Conservation (phyloP, 2,797 vertebrate genomes). For the Arrhamphus sclerolepis region DNA sequence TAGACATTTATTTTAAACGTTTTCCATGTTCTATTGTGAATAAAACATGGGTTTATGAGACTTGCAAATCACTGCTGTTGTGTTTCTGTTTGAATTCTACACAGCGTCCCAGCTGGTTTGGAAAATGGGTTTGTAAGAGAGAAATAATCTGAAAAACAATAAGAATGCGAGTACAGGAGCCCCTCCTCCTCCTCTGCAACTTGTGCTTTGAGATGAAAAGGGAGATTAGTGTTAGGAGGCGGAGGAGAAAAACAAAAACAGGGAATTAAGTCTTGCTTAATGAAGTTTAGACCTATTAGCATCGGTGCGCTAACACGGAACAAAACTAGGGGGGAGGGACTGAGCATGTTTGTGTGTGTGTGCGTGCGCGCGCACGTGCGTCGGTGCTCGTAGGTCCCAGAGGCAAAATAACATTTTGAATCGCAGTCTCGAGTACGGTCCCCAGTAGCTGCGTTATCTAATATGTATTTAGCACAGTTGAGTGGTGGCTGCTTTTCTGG, state of each 20-base stretch:
- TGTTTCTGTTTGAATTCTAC: no score
- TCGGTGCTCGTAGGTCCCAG: slow-evolving; percentile 35
- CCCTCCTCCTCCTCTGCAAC: background rate
- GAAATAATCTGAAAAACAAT: no score
- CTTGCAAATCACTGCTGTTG: no score
- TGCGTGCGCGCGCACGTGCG: background rate
- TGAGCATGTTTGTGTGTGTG: background rate
- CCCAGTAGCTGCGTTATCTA: slow-evolving; percentile 62
- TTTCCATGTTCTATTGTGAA: no score
- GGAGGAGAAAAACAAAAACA: slow-evolving; percentile 1
- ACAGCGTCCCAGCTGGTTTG: no score
- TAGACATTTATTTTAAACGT: no score
- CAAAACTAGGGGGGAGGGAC: slow-evolving; percentile 9
- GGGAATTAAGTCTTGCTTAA: slow-evolving; percentile 22
- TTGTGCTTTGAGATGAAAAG: background rate
- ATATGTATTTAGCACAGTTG: slow-evolving; percentile 77
- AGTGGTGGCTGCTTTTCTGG: slow-evolving; percentile 70
- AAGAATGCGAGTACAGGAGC: no score
- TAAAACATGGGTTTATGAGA: no score
- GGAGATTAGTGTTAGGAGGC: background rate
- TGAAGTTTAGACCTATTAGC: slow-evolving; percentile 18
- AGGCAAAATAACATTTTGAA: slow-evolving; percentile 61
- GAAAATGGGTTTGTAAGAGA: no score
- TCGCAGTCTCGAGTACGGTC: slow-evolving; percentile 43
- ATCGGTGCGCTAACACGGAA: slow-evolving; percentile 22